phyloP scores from a whole-genome alignment of 2,797 vertebrate genomes.

The Neosalanx taihuensis region DNA sequence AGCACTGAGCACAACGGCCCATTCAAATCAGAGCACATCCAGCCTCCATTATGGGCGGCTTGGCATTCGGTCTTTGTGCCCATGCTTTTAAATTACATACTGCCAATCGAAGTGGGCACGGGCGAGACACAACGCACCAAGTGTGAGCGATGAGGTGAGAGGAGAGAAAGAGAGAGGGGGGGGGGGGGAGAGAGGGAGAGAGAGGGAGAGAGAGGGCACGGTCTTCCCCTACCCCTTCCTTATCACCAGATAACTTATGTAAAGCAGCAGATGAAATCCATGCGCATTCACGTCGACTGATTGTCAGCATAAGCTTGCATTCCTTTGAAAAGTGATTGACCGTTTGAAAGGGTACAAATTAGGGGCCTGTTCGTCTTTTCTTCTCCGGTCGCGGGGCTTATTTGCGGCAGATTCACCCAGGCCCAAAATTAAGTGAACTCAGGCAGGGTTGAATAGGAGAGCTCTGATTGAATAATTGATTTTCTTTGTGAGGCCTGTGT shows the following conservation, averaged over 20 bases:
- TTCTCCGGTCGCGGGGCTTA: slow-evolving; percentile 72
- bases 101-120: slow-evolving; percentile 79
- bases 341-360: slow-evolving; percentile 78
- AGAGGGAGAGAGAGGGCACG: slow-evolving; percentile 40
- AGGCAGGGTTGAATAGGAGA: slow-evolving; percentile 74
- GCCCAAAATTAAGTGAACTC: slow-evolving; percentile 82
- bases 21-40: slow-evolving; percentile 77
- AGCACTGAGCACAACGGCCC: slow-evolving; percentile 70
- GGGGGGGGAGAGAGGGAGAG: slow-evolving; percentile 41
- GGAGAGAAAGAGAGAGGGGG: slow-evolving; percentile 66
- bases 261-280: slow-evolving; percentile 72
- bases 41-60: slow-evolving; percentile 76
- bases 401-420: slow-evolving; percentile 78
- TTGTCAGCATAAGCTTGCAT: slow-evolving; percentile 80
- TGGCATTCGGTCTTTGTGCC: slow-evolving; percentile 83
- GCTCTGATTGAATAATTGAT: slow-evolving; percentile 86
- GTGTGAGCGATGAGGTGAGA: neutral
- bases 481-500: slow-evolving; percentile 78
- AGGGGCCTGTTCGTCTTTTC: slow-evolving; percentile 74
- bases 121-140: slow-evolving; percentile 31
- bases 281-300: slow-evolving; percentile 74
- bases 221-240: neutral
- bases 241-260: slow-evolving; percentile 70
- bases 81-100: slow-evolving; percentile 83
- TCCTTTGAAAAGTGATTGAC: slow-evolving; percentile 76